phyloP scores from a whole-genome alignment of 2,888 invertebrate species.

The Eupithecia subfuscata region DNA sequence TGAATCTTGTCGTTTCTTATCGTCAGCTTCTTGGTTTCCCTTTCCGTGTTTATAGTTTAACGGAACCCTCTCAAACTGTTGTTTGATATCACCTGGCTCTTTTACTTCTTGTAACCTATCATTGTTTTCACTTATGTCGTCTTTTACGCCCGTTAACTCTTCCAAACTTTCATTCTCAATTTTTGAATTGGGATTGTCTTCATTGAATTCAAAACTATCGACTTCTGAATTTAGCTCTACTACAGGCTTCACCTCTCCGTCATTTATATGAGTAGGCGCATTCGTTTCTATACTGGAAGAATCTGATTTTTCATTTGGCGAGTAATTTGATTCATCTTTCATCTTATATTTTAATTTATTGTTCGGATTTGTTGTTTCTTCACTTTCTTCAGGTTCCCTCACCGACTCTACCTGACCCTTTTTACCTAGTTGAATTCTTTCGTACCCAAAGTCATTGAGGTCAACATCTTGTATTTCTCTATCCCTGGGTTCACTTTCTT shows the following conservation, averaged over 20 bases:
- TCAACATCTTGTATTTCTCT: slow-evolving; percentile 58
- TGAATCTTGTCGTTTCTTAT: slow-evolving; percentile 34
- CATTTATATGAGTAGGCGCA: slow-evolving; percentile 61
- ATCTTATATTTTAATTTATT: slow-evolving; percentile 41
- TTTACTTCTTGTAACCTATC: slow-evolving; percentile 50
- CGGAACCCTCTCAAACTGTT: slow-evolving; percentile 79
- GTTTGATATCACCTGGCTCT: slow-evolving; percentile 62
- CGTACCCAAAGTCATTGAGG: slow-evolving; percentile 63
- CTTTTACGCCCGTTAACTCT: slow-evolving; percentile 53
- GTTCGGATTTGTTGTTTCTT: slow-evolving; percentile 38
- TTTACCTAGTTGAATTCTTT: slow-evolving; percentile 60
- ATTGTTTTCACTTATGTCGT: slow-evolving; percentile 46
- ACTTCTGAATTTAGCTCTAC: slow-evolving; percentile 68
- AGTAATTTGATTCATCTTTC: slow-evolving; percentile 39
- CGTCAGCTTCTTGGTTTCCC: slow-evolving; percentile 43
- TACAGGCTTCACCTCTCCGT: slow-evolving; percentile 74
- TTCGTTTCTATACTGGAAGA: slow-evolving; percentile 44
- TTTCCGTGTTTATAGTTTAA: slow-evolving; percentile 71
- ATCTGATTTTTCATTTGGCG: slow-evolving; percentile 43
- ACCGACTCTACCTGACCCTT: slow-evolving; percentile 56
- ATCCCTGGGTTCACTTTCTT: slow-evolving; percentile 33
- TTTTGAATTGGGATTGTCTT: slow-evolving; percentile 49
- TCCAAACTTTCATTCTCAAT: slow-evolving; percentile 57
- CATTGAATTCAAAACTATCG: slow-evolving; percentile 55
- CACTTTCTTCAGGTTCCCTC: slow-evolving; percentile 45